Conservation (phyloP, 1,140 invertebrate genomes). For the Aleiodes sp. region DNA sequence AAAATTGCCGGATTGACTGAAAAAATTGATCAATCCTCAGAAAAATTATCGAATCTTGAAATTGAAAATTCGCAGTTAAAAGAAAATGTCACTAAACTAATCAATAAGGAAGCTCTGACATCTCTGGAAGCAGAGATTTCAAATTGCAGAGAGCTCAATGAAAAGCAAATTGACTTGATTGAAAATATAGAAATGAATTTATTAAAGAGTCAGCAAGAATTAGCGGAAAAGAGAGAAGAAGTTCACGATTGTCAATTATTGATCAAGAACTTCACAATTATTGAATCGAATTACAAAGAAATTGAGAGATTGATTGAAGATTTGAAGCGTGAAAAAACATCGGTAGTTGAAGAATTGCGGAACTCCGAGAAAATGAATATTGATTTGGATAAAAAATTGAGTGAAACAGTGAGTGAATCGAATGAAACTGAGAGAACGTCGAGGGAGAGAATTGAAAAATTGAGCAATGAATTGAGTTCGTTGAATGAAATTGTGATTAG, state of each 20-base stretch:
- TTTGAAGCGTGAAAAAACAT: constrained; percentile 44
- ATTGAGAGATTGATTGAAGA: constrained; percentile 51
- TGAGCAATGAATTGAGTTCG: constrained; percentile 27
- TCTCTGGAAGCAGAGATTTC: constrained; percentile 44
- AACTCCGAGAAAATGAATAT: constrained; percentile 39
- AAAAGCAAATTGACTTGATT: neutral
- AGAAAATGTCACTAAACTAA: neutral
- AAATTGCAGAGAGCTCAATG: constrained; percentile 6
- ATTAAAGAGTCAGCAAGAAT: neutral
- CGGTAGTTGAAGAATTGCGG: constrained; percentile 46
- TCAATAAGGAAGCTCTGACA: neutral
- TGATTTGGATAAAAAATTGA: constrained; percentile 38
- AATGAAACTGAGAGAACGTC: too few species aligned
- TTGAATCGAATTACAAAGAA: constrained; percentile 45
- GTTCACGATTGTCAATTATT: constrained; percentile 62
- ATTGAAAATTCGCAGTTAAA: constrained; percentile 5
- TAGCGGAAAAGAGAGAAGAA: constrained; percentile 44
- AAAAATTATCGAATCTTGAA: constrained; percentile 44
- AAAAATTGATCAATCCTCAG: constrained; percentile 39
- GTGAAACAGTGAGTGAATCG: too few species aligned
- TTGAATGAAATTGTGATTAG: neutral
- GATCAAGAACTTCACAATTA: constrained; percentile 38
- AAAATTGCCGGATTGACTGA: constrained; percentile 33
- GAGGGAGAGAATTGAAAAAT: too few species aligned
- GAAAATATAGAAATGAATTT: constrained; percentile 8